phyloP scores from a whole-genome alignment of 2,797 vertebrate genomes.

The Oophaga sylvatica region DNA sequence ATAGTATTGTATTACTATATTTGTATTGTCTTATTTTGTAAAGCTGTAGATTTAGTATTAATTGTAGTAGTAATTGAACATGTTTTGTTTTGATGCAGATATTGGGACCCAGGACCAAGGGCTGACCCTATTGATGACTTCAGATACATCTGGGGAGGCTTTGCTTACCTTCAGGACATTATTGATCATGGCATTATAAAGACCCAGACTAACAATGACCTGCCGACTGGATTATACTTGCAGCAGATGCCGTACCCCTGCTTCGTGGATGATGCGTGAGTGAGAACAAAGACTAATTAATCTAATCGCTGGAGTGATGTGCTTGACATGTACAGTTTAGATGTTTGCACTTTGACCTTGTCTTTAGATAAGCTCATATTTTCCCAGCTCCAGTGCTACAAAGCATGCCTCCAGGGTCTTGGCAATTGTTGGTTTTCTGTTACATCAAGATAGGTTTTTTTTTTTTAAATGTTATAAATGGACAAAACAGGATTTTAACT shows the following conservation, averaged over 20 bases:
- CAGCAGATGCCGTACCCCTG: conserved; percentile 97
- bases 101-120: conserved; percentile 93
- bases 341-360: conserved; percentile 59
- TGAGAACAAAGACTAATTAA: conserved; percentile 59
- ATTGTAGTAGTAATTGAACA: background rate
- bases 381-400: conserved; percentile 43
- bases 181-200: conserved; percentile 88
- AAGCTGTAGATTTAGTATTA: background rate
- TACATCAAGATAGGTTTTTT: conserved; percentile 50
- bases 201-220: conserved; percentile 79
- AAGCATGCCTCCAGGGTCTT: conserved; percentile 29
- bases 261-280: conserved; percentile 95
- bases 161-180: conserved; percentile 95
- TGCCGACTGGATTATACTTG: conserved; percentile 85
- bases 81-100: conserved; percentile 73
- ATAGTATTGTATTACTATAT: background rate
- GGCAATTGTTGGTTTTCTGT: conserved; percentile 20
- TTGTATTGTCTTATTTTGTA: background rate
- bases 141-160: conserved; percentile 92
- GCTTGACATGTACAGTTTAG: conserved; percentile 38
- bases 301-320: conserved; percentile 6
- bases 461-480: background rate
- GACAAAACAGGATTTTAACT: background rate
- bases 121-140: conserved; percentile 91
- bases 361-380: conserved; percentile 33